Evolutionary conservation across 2,797 vertebrate genomes (phyloP).

Genomic region (Gambelia wislizenii): DNA sequence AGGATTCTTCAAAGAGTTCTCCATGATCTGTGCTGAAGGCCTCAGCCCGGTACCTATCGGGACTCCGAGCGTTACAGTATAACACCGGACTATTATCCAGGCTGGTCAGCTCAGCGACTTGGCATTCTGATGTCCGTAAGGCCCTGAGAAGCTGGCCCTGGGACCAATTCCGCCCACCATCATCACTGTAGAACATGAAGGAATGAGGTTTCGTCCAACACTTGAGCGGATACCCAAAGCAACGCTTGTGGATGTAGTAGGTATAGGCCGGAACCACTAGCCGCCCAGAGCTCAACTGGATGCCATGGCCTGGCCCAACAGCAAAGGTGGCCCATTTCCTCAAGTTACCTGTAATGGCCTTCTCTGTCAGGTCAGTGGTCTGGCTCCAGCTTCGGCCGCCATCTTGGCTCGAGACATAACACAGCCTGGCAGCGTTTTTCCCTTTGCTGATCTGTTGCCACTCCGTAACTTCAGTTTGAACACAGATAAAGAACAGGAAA

Average conservation of each 20-base stretch:
- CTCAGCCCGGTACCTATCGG: constrained; percentile 78
- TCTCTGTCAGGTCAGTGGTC: constrained; percentile 83
- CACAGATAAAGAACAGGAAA: constrained; percentile 92
- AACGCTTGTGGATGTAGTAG: constrained; percentile 59
- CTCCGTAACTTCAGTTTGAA: constrained; percentile 80
- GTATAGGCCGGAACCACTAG: constrained; percentile 89
- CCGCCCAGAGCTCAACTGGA: constrained; percentile 85
- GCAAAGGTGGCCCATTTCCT: constrained; percentile 90
- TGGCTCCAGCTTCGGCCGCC: constrained; percentile 84
- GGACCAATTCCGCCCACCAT: constrained; percentile 85
- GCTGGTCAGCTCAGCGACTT: constrained; percentile 87
- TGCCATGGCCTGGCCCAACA: constrained; percentile 92
- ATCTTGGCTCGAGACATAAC: constrained; percentile 84
- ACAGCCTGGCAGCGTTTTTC: constrained; percentile 84
- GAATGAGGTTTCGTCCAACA: constrained; percentile 80
- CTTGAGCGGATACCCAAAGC: constrained; percentile 67
- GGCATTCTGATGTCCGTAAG: constrained; percentile 82
- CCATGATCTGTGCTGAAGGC: constrained; percentile 84
- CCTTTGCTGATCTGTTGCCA: constrained; percentile 80
- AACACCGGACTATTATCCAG: constrained; percentile 73
- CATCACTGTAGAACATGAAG: constrained; percentile 89
- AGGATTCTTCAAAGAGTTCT: constrained; percentile 77
- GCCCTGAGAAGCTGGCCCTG: constrained; percentile 69
- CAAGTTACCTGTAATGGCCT: constrained; percentile 80
- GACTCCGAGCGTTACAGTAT: constrained; percentile 89